phyloP scores from a whole-genome alignment of 2,888 invertebrate genomes.

The Drosophila fulvimacula region DNA sequence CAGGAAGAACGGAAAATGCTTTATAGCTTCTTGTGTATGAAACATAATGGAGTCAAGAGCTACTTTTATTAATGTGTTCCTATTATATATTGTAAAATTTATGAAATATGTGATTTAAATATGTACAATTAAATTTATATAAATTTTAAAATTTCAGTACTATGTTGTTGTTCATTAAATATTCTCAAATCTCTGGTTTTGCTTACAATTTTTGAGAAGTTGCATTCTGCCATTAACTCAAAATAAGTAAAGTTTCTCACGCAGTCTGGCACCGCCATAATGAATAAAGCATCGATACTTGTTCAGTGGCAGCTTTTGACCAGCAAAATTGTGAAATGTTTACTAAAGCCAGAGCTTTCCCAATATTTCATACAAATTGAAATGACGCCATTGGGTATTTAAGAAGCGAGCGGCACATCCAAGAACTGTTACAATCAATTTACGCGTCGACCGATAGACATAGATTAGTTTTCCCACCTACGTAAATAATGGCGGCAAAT shows the following conservation, averaged over 20 bases:
- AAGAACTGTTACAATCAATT: slow-evolving; percentile 8
- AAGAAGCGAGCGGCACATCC: not conserved
- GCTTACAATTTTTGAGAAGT: not conserved
- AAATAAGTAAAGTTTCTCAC: not conserved
- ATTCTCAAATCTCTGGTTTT: not conserved
- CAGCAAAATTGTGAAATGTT: slow-evolving; percentile 32
- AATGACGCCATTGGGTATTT: slow-evolving; percentile 32
- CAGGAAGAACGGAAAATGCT: slow-evolving; percentile 52
- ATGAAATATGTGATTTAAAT: slow-evolving; percentile 33
- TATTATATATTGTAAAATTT: not conserved
- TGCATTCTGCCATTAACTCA: too few species aligned
- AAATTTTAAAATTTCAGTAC: not conserved
- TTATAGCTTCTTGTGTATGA: slow-evolving; percentile 52
- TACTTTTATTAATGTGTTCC: slow-evolving; percentile 9
- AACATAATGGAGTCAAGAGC: not conserved
- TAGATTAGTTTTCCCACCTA: not conserved
- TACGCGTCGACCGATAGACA: not conserved
- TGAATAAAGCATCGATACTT: slow-evolving; percentile 13
- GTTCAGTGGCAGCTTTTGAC: slow-evolving; percentile 13
- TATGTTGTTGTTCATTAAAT: not conserved
- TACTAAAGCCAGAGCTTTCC: slow-evolving; percentile 31
- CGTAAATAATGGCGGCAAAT: slow-evolving; percentile 22
- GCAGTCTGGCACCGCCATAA: not conserved
- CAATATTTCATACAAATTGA: slow-evolving; percentile 20
- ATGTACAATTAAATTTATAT: not conserved